These are phyloP conservation scores for Chelidonichthys spinosus DNA, from an alignment of 2,797 vertebrate genomes.

Conservation along the genomic window DNA sequence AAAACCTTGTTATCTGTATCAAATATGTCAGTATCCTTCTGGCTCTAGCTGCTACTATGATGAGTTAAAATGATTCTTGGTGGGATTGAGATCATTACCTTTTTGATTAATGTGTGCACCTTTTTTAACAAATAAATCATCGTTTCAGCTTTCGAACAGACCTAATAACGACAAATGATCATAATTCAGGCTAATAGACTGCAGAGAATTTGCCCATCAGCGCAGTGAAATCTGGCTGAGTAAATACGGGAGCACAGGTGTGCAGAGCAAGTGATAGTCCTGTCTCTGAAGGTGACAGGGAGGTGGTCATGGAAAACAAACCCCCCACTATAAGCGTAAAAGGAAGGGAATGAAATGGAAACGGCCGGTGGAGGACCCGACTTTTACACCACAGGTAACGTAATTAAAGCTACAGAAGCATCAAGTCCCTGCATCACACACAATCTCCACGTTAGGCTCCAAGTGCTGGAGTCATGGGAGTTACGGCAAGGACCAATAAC, in stretches of 20 bases:
- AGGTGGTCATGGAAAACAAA: slow-evolving; percentile 9
- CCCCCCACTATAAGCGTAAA: neutral
- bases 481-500: slow-evolving; percentile 24
- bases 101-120: slow-evolving; percentile 41
- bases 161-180: slow-evolving; percentile 26
- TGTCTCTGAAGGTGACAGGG: slow-evolving; percentile 26
- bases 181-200: slow-evolving; percentile 1
- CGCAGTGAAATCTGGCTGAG: neutral
- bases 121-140: slow-evolving; percentile 32
- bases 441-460: slow-evolving; percentile 11
- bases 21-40: neutral
- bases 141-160: neutral
- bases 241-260: slow-evolving; percentile 22
- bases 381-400: slow-evolving; percentile 23
- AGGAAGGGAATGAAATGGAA: slow-evolving; percentile 6
- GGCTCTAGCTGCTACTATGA: slow-evolving; percentile 5
- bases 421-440: slow-evolving; percentile 31
- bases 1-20: neutral
- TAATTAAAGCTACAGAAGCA: slow-evolving; percentile 49
- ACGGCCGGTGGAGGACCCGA: slow-evolving; percentile 42
- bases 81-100: slow-evolving; percentile 23
- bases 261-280: slow-evolving; percentile 7
- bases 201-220: neutral
- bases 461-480: slow-evolving; percentile 31
- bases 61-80: slow-evolving; percentile 24